Percentiles rank a stretch among this genome's conserved stretches.
Evolutionary conservation across 2,888 invertebrate species (phyloP).

Genomic region (Phymatocera aterrima): DNA sequence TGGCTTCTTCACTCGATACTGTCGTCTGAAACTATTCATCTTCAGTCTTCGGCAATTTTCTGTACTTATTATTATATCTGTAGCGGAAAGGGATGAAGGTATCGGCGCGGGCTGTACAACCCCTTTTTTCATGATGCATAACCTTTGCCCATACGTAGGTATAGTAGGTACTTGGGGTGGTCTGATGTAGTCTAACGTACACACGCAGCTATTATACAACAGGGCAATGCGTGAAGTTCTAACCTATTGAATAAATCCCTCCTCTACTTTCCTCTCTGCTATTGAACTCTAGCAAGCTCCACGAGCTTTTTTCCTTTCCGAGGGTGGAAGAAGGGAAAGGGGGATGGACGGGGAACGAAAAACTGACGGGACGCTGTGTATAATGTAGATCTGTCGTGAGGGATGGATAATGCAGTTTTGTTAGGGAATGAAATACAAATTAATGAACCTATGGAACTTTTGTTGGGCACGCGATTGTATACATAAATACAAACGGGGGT

Average conservation of each 20-base stretch:
- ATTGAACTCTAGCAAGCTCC: conserved; percentile 36
- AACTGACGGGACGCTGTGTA: neutral
- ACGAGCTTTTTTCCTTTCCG: conserved; percentile 33
- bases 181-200: conserved; percentile 12
- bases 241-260: conserved; percentile 32
- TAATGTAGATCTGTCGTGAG: neutral
- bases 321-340: neutral
- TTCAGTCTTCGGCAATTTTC: too few species aligned
- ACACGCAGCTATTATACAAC: conserved; percentile 31
- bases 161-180: neutral
- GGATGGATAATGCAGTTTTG: conserved; percentile 45
- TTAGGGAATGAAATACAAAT: conserved; percentile 45
- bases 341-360: neutral
- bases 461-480: neutral
- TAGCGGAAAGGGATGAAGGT: neutral
- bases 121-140: neutral
- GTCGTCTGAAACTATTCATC: neutral
- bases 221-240: neutral
- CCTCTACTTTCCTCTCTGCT: neutral
- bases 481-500: neutral
- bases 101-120: neutral
- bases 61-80: conserved; percentile 7
- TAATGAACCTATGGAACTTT: conserved; percentile 38
- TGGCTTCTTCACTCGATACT: neutral
- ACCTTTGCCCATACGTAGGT: conserved; percentile 1